Evolutionary conservation across 2,888 invertebrate genomes (phyloP), one percentile per base, ranked within the genome.

Genomic region (Schizotus pectinicornis): DNA sequence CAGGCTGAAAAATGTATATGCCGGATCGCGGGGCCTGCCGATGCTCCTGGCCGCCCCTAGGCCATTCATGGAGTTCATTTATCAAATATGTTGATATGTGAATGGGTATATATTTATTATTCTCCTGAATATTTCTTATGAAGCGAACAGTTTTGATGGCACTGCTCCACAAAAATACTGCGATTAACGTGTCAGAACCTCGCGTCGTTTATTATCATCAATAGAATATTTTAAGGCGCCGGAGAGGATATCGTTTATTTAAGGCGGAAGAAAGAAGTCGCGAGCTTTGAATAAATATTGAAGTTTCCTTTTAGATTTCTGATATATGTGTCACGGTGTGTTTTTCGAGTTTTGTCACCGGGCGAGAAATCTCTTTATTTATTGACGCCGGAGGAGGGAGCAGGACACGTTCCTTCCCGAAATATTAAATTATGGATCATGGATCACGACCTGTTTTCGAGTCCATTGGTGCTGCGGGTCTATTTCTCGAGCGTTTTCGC

Each of bases 101-200:
- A 60, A 66, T 62, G 56, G 59, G 54, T 60, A 59, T 66, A 56
- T 64, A 63, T 63, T 57, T 59, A 61, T 56, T 60, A 56, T 56
- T 60, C 59, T 47, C 37, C 31, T 51, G 51, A 48, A 57, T 56
- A 49, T 47, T 47, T n/a, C 48, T 37, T 43, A 37, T 36, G 51
- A 32, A 37, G 11, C 9, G 14, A 31, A 41, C 32, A 51, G 32
- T 9, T 38, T 39, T 48, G 22, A 11, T 14, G 22, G 30, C 7
- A 6, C 22, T 13, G 36, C 14, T 6, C 7, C 52, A 3, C 48
- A 61, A 46, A 58, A 57, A 42, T 56, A 60, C 62, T 61, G 59
- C 70, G 70, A 69, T 70, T 68, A 70, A 69, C 66, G 66, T 70
- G 69, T 72, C 71, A 71, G 63, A 67, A 63, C 61, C 70, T 61